Conservation (phyloP, 2,888 invertebrate genomes). For the Phytoseiulus persimilis region DNA sequence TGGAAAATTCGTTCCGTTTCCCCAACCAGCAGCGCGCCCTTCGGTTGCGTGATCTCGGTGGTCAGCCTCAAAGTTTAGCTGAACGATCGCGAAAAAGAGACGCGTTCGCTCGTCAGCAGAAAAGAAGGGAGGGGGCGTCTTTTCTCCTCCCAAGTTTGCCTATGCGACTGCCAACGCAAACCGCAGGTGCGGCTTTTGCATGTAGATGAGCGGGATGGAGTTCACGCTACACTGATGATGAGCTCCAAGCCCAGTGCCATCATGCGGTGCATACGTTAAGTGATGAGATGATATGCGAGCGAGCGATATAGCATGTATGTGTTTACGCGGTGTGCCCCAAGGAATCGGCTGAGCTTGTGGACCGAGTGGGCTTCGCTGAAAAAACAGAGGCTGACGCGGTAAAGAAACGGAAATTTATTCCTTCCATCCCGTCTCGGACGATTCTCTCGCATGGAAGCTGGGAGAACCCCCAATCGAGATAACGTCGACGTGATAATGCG, state of each 20-base stretch:
- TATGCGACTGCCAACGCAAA: not conserved
- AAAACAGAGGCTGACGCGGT: too few relatives aligned
- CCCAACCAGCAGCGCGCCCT: not conserved
- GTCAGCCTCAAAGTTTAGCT: not conserved
- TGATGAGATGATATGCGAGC: not conserved
- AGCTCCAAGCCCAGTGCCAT: not conserved
- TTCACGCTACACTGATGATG: not conserved
- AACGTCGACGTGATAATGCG: too few relatives aligned
- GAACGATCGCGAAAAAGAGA: not conserved
- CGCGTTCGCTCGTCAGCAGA: not conserved
- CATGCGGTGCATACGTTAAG: not conserved
- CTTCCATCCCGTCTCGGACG: too few relatives aligned
- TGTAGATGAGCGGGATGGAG: not conserved
- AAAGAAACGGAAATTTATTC: too few relatives aligned
- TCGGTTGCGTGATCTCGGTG: not conserved
- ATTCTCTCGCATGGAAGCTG: too few relatives aligned
- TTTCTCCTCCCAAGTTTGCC: not conserved
- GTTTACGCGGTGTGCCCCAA: not conserved
- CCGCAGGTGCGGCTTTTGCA: not conserved
- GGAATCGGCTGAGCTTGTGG: not conserved
- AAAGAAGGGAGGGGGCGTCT: not conserved
- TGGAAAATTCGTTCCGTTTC: not conserved
- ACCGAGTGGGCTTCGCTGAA: not conserved
- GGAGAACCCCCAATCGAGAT: too few relatives aligned
- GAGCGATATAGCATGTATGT: not conserved